Evolutionary conservation across 2,797 vertebrate genomes (phyloP).

Genomic region (Etheostoma nigrum): DNA sequence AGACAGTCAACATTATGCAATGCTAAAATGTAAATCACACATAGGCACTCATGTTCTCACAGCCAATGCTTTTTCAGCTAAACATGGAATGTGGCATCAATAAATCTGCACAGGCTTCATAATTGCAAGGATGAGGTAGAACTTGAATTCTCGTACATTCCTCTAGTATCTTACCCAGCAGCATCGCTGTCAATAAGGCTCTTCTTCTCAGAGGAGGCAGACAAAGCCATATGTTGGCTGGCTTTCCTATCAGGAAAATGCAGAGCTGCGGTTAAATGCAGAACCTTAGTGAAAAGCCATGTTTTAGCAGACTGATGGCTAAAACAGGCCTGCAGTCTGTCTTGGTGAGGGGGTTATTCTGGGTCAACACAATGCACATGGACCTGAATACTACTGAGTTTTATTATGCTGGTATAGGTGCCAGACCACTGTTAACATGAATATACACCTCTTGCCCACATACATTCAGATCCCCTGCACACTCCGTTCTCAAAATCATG

Average conservation of each 20-base stretch:
- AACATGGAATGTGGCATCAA: conserved; percentile 72
- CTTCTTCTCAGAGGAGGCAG: conserved; percentile 66
- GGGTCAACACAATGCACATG: conserved; percentile 48
- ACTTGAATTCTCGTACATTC: conserved; percentile 66
- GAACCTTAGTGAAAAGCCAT: conserved; percentile 49
- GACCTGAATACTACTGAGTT: conserved; percentile 44
- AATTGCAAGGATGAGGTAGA: conserved; percentile 75
- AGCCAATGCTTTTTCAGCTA: conserved; percentile 64
- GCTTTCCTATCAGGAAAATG: conserved; percentile 70
- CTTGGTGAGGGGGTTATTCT: conserved; percentile 46
- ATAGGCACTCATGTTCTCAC: conserved; percentile 56
- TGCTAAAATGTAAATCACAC: conserved; percentile 69
- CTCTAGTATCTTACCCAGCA: conserved; percentile 72
- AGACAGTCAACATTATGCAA: conserved; percentile 75
- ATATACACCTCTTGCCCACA: conserved; percentile 62
- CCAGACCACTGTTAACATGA: conserved; percentile 76
- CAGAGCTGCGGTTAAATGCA: conserved; percentile 64
- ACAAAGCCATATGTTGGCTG: conserved; percentile 56
- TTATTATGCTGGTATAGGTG: conserved; percentile 64
- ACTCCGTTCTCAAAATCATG: conserved; percentile 75
- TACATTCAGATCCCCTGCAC: conserved; percentile 71
- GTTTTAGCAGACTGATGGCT: conserved; percentile 57
- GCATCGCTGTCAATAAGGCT: conserved; percentile 55
- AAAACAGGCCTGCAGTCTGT: conserved; percentile 32
- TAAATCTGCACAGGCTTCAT: conserved; percentile 75